Base-by-base conservation (phyloP, 92 coral and sea anemone species). In the Phenganax subtilis region DNA sequence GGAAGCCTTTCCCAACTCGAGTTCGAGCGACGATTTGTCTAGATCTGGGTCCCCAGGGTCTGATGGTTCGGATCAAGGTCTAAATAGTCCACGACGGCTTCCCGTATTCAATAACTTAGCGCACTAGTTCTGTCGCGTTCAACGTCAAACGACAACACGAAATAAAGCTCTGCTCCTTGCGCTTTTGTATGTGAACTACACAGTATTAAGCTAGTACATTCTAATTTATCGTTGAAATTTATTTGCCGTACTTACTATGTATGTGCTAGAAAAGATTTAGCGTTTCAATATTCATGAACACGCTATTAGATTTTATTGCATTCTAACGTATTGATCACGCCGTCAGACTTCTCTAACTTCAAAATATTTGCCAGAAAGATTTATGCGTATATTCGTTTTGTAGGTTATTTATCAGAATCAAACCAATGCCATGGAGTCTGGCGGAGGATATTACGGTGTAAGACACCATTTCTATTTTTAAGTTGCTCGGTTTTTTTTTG, bases 41-140 rank as follows among this genome's bases (percentile, higher is more conserved):
- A 37, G 47, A 1, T 97, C 97, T 66, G 88, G 92, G 9, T 93
- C 99, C 12, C 97, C 99, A 30, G 93, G 93, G 60, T 86, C 93
- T 0, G 83, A 79, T 20, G 80, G 61, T 55, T 57, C 64, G 12
- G 80, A 75, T 6, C 89, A 77, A 79, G 90, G 90, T 86, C 92
- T 87, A 4, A 86, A 89, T 68, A 90, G 90, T 71, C 71, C 81
- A 66, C 90, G 96, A 57, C 97, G 99, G 73, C 86, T 96, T 76
- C 99, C 99, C 11, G 99, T 96, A 10, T 96, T 96, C 88, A 92
- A 96, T 88, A 86, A 92, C 63, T 84, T 96, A 55, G 84, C 86
- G 17, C 84, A 81, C 81, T 85, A 88, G 31, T 76, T 31, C 37
- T 8, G 53, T 61, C 61, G 44, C 27, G 27, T 12, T 11, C 54